phyloP scores from a whole-genome alignment of 2,888 invertebrate species.

The Colletes collaris region DNA sequence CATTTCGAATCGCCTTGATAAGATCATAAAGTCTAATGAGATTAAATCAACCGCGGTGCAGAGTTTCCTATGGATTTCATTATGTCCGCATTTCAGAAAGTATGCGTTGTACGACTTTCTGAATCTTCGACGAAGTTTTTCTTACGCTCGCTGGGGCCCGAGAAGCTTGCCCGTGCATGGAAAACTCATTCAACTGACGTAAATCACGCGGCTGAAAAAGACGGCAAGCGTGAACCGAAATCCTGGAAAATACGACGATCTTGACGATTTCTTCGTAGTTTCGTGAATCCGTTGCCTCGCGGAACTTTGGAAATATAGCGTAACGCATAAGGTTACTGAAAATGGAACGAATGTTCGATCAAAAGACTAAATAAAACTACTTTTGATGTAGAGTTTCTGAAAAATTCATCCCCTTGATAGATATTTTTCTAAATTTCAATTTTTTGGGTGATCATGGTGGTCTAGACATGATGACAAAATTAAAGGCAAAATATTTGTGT shows the following conservation, averaged over 20 bases:
- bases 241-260: slow-evolving; percentile 7
- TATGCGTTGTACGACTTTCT: neutral
- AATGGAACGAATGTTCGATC: too few species aligned
- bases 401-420: too few species aligned
- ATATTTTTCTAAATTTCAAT: too few species aligned
- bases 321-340: neutral
- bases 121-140: neutral
- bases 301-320: neutral
- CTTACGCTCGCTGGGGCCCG: too few species aligned
- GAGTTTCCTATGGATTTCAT: slow-evolving; percentile 31
- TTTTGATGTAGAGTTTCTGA: too few species aligned
- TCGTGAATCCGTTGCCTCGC: neutral
- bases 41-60: slow-evolving; percentile 38
- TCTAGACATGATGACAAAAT: too few species aligned
- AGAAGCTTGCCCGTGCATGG: neutral
- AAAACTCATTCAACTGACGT: neutral
- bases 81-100: slow-evolving; percentile 9
- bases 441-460: too few species aligned
- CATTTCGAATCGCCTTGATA: slow-evolving; percentile 57
- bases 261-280: neutral
- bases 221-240: neutral
- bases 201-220: slow-evolving; percentile 4
- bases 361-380: too few species aligned
- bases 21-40: slow-evolving; percentile 58
- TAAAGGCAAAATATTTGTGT: too few species aligned